A percentile compares a stretch with the other conserved stretches of the same genome.
Evolutionary conservation across 2,113 vertebrate genomes (phyloP).

Genomic region (Cyphomyrus plagiostoma): DNA sequence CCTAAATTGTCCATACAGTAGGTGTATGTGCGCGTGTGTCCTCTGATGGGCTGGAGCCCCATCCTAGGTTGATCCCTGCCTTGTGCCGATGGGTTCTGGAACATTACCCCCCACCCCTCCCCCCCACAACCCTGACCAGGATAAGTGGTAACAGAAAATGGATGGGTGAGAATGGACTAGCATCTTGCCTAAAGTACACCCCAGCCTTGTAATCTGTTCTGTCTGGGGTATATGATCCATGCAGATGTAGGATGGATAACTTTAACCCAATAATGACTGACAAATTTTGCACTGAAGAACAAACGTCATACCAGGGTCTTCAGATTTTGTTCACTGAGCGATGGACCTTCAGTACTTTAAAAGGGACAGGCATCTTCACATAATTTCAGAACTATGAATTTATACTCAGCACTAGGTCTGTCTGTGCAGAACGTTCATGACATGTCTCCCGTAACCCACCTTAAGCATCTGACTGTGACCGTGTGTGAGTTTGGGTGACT

Average conservation of each 20-base stretch:
- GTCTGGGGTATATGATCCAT: neutral
- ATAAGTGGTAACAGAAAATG: neutral
- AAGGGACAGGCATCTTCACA: neutral
- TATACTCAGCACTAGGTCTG: neutral
- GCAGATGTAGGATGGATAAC: neutral
- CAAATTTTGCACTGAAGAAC: neutral
- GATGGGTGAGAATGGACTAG: neutral
- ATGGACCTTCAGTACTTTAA: neutral
- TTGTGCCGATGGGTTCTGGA: neutral
- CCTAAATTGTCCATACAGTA: neutral
- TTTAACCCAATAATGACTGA: neutral
- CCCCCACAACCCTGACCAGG: neutral
- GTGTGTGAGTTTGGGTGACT: neutral
- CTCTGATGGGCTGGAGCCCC: neutral
- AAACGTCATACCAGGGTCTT: neutral
- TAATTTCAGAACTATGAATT: neutral
- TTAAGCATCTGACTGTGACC: neutral
- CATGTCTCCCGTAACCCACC: neutral
- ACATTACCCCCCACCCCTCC: neutral
- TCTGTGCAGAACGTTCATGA: neutral
- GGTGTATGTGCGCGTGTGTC: neutral
- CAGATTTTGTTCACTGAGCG: neutral
- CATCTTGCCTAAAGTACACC: neutral
- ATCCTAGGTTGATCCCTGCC: neutral
- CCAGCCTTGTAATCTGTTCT: neutral